Conservation (phyloP, 2,888 invertebrate species). For the Oconnorella tubifera region DNA sequence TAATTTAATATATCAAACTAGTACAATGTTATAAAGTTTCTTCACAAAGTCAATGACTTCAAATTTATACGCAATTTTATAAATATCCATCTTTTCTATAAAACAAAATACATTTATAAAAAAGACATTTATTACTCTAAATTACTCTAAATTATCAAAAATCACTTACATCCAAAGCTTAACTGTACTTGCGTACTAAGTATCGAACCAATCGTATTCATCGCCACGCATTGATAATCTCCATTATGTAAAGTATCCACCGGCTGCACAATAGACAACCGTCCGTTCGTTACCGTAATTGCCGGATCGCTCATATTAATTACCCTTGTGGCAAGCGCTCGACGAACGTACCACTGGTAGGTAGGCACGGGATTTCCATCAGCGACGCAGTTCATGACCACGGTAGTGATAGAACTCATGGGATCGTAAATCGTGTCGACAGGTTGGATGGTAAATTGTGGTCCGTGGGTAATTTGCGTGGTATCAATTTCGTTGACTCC, state of each 20-base stretch:
- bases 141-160: not conserved
- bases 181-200: slow-evolving; percentile 40
- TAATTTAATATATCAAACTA: no score
- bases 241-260: slow-evolving; percentile 39
- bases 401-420: slow-evolving; percentile 20
- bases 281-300: slow-evolving; percentile 46
- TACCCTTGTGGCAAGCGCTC: not conserved
- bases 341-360: slow-evolving; percentile 38
- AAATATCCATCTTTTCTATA: no score
- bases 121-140: no score
- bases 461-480: slow-evolving; percentile 24
- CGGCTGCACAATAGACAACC: slow-evolving; percentile 44
- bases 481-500: slow-evolving; percentile 33
- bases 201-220: slow-evolving; percentile 43
- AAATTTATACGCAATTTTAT: no score
- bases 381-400: slow-evolving; percentile 48
- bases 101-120: no score
- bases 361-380: slow-evolving; percentile 37
- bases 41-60: no score
- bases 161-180: slow-evolving; percentile 45
- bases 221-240: slow-evolving; percentile 45
- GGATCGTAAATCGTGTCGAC: slow-evolving; percentile 43
- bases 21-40: no score
- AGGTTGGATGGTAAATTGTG: slow-evolving; percentile 28
- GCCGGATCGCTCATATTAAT: slow-evolving; percentile 24